Base-by-base conservation (phyloP, 2,797 vertebrate genomes). In the Eutrigla gurnardus region DNA sequence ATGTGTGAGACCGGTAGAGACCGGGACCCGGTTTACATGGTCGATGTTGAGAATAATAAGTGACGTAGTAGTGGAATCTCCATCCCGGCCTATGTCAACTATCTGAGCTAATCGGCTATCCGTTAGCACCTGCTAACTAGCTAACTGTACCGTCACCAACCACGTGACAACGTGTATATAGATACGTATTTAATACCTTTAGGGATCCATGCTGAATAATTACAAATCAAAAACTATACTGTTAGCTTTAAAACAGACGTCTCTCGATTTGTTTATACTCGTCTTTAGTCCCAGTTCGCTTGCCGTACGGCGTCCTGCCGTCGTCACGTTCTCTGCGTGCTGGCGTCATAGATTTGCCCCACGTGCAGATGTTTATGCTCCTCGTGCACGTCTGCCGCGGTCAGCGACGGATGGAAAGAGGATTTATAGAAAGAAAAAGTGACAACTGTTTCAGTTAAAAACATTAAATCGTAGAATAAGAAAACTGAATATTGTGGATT, bases 301-400 rank as follows among this genome's bases (percentile, higher is more conserved):
- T 54, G 66, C 87, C 73, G 10, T 89, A 80, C 17, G 3, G 7
- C 11, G 4, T 36, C 14, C 6, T 1, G 18, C 0, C 52, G 81
- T 84, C 81, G 57, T 12, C 32, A 88, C 88, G 92, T 80, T 55
- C 46, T 49, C 33, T 85, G 73, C 92, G 91, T 76, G 49, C 7
- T 68, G 78, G 43, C 91, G 89, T 92, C 89, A 92, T 67, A 37
- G 72, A 68, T 85, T 81, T 92, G 61, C 87, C 94, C 25, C 95
- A 95, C 94, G 94, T 95, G 94, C 88, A 90, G 93, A 94, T 95
- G 95, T 95, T 95, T 94, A 94, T 92, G 92, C 93, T 83, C 87
- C 90, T 86, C 87, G 87, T 90, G 91, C 87, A 83, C 78, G 77
- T 73, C 64, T 49, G 59, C 6, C 4, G 46, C 4, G 47, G 6